Conservation (phyloP, 2,113 vertebrate genomes). For the Podiceps cristatus region DNA sequence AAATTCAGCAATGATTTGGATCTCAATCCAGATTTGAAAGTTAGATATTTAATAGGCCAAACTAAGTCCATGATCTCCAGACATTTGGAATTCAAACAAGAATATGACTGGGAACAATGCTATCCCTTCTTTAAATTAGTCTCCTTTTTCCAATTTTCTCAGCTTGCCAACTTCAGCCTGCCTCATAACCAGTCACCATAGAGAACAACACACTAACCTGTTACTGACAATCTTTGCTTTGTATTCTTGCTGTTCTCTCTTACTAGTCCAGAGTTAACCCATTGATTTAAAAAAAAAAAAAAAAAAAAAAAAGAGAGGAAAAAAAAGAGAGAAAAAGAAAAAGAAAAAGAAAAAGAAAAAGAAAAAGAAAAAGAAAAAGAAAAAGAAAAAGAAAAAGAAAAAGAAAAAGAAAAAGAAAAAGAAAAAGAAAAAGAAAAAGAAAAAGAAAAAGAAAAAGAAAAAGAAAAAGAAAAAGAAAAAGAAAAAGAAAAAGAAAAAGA, state of each 20-base stretch:
- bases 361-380: too few relatives aligned
- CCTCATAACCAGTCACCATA: not conserved
- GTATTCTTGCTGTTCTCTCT: not conserved
- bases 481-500: too few relatives aligned
- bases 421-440: too few relatives aligned
- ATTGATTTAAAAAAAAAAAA: not conserved
- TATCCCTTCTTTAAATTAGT: not conserved
- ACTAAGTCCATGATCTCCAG: not conserved
- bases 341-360: too few relatives aligned
- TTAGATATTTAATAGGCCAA: not conserved
- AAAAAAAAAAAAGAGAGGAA: too few relatives aligned
- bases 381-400: too few relatives aligned
- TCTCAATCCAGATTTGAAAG: not conserved
- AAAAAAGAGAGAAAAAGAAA: fast-evolving
- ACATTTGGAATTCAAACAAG: not conserved
- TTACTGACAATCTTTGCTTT: not conserved
- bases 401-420: too few relatives aligned
- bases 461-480: too few relatives aligned
- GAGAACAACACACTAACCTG: not conserved
- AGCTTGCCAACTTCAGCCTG: not conserved
- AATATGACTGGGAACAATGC: not conserved
- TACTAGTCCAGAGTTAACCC: not conserved
- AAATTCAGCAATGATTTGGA: constrained; percentile 32
- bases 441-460: too few relatives aligned
- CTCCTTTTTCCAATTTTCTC: not conserved